Evolutionary conservation across 2,797 vertebrate genomes (phyloP), one percentile per base, ranked within the genome.

Genomic region (Morelia viridis): DNA sequence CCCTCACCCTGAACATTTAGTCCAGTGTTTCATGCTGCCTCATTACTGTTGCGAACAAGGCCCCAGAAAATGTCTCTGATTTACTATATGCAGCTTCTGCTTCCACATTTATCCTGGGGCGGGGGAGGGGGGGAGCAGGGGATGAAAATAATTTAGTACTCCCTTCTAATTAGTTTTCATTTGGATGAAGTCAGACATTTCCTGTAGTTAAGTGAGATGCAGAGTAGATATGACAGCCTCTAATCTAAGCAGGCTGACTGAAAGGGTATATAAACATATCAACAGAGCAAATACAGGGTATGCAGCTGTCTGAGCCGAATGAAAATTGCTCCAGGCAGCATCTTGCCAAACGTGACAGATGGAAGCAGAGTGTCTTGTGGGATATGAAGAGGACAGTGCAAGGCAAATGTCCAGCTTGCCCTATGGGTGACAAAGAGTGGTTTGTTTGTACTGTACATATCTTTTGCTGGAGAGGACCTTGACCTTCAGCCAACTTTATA

Each of bases 271-370:
- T 88, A 92, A 94, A 94, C 68, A 92, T 65, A 87, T 88, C 94
- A 91, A 65, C 91, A 93, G n/a, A 26, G 89, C 87, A 89, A 94
- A 64, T 88, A 87, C 60, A 85, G 92, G 92, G 94, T 84, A 61
- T 91, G 85, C 96, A 96, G 96, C 95, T 96, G 94, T 89, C 93
- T 91, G 93, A 94, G 95, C 94, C 93, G 91, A 94, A 93, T 93
- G 85, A 56, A 90, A 83, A 80, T 7, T 10, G 94, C 96, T 94
- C 0, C 0, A 58, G 94, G 93, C 90, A 92, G 89, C 84, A 89
- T 80, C 46, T 84, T 0, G 93, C 91, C 95, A 93, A 91, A 93
- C 0, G 0, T 0, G 3, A 92, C 96, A 96, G 94, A 96, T 96
- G 96, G 96, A 92, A 95, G 60, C 57, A 86, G 88, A 93, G 53